These are phyloP conservation scores for Coregonus sp. DNA, from an alignment of 2,797 vertebrate genomes.

Conservation along the genomic window DNA sequence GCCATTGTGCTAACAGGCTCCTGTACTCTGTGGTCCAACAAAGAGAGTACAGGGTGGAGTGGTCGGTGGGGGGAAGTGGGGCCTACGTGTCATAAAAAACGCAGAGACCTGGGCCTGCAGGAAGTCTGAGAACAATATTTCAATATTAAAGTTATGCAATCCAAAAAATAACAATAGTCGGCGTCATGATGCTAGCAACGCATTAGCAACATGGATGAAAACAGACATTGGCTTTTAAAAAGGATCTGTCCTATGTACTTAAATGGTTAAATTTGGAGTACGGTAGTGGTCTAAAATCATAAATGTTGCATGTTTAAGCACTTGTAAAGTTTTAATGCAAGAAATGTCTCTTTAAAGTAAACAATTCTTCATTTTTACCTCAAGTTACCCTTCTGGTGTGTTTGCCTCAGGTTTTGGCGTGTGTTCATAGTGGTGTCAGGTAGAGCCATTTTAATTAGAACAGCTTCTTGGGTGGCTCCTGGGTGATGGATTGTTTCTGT, in stretches of 20 bases:
- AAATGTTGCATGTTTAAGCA: not conserved
- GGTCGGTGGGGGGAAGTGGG: conserved; percentile 50
- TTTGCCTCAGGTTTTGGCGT: conserved; percentile 34
- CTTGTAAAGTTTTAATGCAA: no score
- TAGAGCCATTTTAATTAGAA: conserved; percentile 63
- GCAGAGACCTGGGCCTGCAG: conserved; percentile 49
- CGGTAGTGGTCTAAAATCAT: not conserved
- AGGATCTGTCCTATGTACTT: not conserved
- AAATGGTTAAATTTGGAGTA: not conserved
- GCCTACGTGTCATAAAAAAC: conserved; percentile 57
- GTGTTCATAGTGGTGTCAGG: conserved; percentile 20
- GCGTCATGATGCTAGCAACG: conserved; percentile 3
- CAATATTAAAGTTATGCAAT: conserved; percentile 40
- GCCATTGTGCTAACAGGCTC: conserved; percentile 69
- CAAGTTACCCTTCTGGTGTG: conserved; percentile 7
- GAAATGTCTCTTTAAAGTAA: not conserved
- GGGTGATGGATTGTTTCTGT: conserved; percentile 55
- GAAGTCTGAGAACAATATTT: conserved; percentile 66
- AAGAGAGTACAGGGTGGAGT: conserved; percentile 22
- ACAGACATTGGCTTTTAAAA: not conserved
- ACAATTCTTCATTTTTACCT: conserved; percentile 10
- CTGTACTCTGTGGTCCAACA: conserved; percentile 9
- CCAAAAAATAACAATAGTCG: conserved; percentile 36
- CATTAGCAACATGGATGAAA: not conserved
- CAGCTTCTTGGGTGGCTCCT: conserved; percentile 47